phyloP scores from a whole-genome alignment of 2,113 vertebrate genomes.

The Gila orcuttii region DNA sequence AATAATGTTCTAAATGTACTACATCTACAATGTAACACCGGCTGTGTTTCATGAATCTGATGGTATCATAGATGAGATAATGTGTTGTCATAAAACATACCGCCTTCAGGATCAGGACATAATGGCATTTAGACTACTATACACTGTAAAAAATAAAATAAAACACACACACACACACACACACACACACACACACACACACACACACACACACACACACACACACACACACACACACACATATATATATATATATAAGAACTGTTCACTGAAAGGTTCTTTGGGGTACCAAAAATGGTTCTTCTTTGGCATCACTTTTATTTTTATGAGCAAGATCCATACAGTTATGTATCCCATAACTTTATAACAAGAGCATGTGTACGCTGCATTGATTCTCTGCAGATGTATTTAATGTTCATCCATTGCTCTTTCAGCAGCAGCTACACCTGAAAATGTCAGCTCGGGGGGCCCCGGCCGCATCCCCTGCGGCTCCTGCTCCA shows the following conservation, averaged over 20 bases:
- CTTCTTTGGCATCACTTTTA: too few species aligned
- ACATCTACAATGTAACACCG: background rate
- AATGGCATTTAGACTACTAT: background rate
- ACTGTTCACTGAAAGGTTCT: too few species aligned
- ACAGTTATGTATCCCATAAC: background rate
- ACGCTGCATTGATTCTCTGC: background rate
- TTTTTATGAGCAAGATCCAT: background rate
- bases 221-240: too few species aligned
- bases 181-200: too few species aligned
- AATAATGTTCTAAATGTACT: background rate
- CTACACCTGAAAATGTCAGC: slow-evolving; percentile 82
- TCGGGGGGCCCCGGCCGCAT: slow-evolving; percentile 76
- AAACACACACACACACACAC: too few species aligned
- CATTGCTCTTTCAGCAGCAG: slow-evolving; percentile 51
- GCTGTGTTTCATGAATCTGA: background rate
- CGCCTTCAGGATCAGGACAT: background rate
- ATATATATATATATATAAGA: too few species aligned
- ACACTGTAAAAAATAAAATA: too few species aligned
- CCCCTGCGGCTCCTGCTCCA: slow-evolving; percentile 66
- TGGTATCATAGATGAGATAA: background rate
- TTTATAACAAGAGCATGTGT: background rate
- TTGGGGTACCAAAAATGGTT: too few species aligned
- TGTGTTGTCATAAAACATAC: background rate
- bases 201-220: too few species aligned
- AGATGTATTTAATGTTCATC: background rate